Percentiles rank a stretch among this genome's conserved stretches.
These are phyloP conservation scores for Hippocampus barbouri DNA, from an alignment of 2,113 vertebrate genomes.

Conservation along the genomic window DNA sequence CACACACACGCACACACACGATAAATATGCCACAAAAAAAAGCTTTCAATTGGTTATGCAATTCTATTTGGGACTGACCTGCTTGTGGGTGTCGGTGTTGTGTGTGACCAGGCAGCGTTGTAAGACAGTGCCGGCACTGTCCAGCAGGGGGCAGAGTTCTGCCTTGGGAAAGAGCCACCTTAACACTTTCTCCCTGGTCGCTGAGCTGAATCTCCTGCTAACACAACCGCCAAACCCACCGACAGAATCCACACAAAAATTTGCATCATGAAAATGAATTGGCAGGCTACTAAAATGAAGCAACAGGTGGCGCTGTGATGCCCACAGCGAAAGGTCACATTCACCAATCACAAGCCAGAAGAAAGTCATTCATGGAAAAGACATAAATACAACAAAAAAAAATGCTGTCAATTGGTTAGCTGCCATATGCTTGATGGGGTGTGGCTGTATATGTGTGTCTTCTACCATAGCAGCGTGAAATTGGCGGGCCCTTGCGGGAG, in stretches of 20 bases:
- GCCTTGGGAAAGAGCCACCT: conserved; percentile 71
- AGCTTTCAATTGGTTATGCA: background rate
- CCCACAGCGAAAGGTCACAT: background rate
- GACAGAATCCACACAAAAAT: background rate
- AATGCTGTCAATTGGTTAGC: background rate
- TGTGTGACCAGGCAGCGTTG: conserved; percentile 71
- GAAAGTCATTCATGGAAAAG: background rate
- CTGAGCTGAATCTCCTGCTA: conserved; percentile 63
- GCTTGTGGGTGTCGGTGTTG: conserved; percentile 62
- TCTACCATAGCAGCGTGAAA: conserved; percentile 74
- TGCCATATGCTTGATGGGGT: too few relatives aligned
- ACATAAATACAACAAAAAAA: too few relatives aligned
- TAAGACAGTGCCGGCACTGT: conserved; percentile 63
- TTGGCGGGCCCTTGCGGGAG: conserved; percentile 70
- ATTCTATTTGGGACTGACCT: conserved; percentile 40
- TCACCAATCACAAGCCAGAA: background rate
- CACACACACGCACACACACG: conserved; percentile 13
- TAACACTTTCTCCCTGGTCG: conserved; percentile 64
- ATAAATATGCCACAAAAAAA: background rate
- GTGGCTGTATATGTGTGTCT: background rate
- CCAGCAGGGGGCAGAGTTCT: conserved; percentile 69
- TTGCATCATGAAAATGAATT: background rate
- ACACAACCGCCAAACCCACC: background rate
- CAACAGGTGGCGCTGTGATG: background rate
- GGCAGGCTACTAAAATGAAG: too few relatives aligned